Percentiles rank a stretch among this genome's conserved stretches.
Evolutionary conservation across 2,797 vertebrate species (phyloP).

Genomic region (Zenarchopterus dispar): DNA sequence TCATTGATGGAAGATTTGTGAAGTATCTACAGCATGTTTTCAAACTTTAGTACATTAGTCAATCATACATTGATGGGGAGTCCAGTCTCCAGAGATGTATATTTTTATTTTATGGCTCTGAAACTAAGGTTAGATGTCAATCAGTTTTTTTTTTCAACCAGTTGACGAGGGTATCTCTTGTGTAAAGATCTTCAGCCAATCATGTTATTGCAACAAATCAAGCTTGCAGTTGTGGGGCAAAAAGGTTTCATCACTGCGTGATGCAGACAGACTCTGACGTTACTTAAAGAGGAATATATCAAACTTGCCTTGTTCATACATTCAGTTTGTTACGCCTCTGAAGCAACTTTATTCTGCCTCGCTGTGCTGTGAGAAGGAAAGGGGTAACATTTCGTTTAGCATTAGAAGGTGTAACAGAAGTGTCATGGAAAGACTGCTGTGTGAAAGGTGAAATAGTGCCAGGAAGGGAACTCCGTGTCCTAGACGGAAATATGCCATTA

Average conservation of each 20-base stretch:
- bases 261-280: not conserved
- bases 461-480: no score
- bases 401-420: no score
- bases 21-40: not conserved
- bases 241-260: not conserved
- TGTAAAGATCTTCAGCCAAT: not conserved
- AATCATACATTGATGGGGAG: not conserved
- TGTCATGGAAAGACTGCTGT: no score
- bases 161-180: not conserved
- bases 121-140: not conserved
- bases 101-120: not conserved
- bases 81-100: not conserved
- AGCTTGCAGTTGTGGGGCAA: no score
- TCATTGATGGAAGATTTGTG: not conserved
- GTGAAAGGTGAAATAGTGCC: no score
- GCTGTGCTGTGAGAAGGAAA: no score
- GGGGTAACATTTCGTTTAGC: no score
- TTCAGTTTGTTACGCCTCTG: no score
- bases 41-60: not conserved
- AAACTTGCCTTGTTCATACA: conserved; percentile 12
- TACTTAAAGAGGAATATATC: not conserved
- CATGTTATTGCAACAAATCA: not conserved
- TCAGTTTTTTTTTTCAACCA: not conserved
- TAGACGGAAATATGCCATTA: no score
- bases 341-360: no score